Conservation (phyloP, 2,888 invertebrate genomes). For the Orthosia gothica region DNA sequence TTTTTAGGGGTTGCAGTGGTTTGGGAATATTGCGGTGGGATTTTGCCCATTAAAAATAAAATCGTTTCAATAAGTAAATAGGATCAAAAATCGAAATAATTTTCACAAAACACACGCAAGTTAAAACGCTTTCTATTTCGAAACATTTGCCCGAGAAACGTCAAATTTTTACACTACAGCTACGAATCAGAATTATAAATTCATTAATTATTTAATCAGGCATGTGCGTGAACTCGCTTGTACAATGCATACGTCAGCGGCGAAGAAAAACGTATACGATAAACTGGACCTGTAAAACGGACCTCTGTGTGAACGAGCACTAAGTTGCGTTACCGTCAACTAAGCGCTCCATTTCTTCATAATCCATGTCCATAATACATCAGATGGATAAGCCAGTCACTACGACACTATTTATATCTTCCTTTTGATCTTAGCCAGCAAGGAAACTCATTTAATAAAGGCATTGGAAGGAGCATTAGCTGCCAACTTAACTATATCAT, state of each 20-base stretch:
- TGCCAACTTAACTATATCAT: slow-evolving; percentile 31
- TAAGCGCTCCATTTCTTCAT: background rate
- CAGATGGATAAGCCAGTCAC: slow-evolving; percentile 34
- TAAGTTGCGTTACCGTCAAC: too few relatives aligned
- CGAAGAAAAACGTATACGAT: too few relatives aligned
- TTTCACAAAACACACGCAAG: background rate
- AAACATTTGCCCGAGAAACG: background rate
- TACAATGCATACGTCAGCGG: too few relatives aligned
- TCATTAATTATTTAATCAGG: too few relatives aligned
- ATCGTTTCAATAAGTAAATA: background rate
- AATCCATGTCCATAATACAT: slow-evolving; percentile 9
- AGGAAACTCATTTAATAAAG: slow-evolving; percentile 36
- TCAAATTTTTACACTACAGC: slow-evolving; percentile 2
- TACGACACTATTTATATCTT: slow-evolving; percentile 27
- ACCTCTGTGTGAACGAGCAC: too few relatives aligned
- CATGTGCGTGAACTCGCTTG: too few relatives aligned
- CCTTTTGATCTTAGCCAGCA: slow-evolving; percentile 30
- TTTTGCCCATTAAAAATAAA: too few relatives aligned
- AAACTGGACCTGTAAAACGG: too few relatives aligned
- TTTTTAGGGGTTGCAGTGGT: too few relatives aligned
- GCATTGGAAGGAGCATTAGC: slow-evolving; percentile 23
- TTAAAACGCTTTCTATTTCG: slow-evolving; percentile 5
- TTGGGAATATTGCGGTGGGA: too few relatives aligned
- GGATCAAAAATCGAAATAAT: background rate
- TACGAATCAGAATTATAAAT: slow-evolving; percentile 5